phyloP scores from a whole-genome alignment of 2,888 invertebrate genomes.

The Sycophila texana region DNA sequence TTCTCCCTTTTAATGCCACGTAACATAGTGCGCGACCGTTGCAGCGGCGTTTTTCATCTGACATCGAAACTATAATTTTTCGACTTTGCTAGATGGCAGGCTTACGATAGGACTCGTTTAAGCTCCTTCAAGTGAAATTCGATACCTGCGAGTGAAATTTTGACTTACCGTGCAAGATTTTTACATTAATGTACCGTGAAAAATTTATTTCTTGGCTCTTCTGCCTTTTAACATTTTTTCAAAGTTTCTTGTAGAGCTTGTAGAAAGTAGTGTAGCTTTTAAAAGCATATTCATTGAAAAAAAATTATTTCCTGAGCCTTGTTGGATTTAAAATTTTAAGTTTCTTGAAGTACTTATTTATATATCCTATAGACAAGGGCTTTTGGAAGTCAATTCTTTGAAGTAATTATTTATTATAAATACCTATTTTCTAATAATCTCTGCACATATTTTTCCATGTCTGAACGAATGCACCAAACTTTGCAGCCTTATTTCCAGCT shows the following conservation, averaged over 20 bases:
- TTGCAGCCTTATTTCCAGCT: too few species aligned
- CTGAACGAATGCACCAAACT: too few species aligned
- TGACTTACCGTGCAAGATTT: not conserved
- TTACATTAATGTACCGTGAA: not conserved
- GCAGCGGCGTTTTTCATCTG: conserved; percentile 25
- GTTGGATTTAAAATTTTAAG: too few species aligned
- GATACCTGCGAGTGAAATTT: not conserved
- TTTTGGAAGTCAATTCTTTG: too few species aligned
- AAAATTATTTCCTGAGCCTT: too few species aligned
- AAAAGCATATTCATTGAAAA: too few species aligned
- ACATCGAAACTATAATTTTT: conserved; percentile 31
- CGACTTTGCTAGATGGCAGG: conserved; percentile 2
- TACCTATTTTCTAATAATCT: too few species aligned
- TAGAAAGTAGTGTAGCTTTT: too few species aligned
- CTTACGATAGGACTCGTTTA: conserved; percentile 1
- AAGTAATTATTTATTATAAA: too few species aligned
- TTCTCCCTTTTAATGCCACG: conserved; percentile 7
- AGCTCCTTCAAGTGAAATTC: conserved; percentile 5
- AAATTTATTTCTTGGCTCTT: not conserved
- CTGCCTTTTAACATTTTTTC: not conserved
- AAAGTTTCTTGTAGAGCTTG: not conserved
- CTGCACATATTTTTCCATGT: too few species aligned
- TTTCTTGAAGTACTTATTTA: too few species aligned
- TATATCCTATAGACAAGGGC: too few species aligned
- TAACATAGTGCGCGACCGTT: conserved; percentile 13